Conservation (phyloP, 2,113 vertebrate species). For the Crocuta crocuta region DNA sequence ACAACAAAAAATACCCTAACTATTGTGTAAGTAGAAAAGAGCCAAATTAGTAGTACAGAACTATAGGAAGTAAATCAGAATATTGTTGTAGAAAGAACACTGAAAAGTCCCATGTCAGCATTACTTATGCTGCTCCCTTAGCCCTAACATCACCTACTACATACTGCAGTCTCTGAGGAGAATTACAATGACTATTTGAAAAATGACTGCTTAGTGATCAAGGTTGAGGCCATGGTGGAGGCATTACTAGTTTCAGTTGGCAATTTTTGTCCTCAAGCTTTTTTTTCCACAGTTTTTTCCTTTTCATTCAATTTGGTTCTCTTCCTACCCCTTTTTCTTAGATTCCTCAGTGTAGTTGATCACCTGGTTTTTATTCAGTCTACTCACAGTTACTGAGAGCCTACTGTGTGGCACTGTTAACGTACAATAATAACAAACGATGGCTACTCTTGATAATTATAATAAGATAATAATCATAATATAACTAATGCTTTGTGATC, state of each 20-base stretch:
- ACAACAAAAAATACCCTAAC: not conserved
- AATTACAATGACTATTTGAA: not conserved
- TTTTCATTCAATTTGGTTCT: not conserved
- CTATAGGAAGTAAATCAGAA: not conserved
- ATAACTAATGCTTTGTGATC: not conserved
- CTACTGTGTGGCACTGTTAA: not conserved
- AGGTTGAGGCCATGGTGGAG: not conserved
- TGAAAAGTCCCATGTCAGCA: not conserved
- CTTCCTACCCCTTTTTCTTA: not conserved
- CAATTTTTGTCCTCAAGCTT: not conserved
- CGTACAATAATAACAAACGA: not conserved
- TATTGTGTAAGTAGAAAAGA: not conserved
- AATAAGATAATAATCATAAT: not conserved
- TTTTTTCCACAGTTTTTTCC: not conserved
- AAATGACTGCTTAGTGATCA: not conserved
- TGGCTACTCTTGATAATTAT: not conserved
- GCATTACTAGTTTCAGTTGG: not conserved
- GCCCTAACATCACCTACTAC: not conserved
- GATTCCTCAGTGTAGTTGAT: not conserved
- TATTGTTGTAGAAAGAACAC: not conserved
- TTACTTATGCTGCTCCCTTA: not conserved
- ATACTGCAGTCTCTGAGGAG: not conserved
- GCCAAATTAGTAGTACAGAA: not conserved
- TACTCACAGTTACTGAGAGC: not conserved
- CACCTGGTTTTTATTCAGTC: not conserved